phyloP scores from a whole-genome alignment of 2,888 invertebrate genomes.

The Drosophila recens region DNA sequence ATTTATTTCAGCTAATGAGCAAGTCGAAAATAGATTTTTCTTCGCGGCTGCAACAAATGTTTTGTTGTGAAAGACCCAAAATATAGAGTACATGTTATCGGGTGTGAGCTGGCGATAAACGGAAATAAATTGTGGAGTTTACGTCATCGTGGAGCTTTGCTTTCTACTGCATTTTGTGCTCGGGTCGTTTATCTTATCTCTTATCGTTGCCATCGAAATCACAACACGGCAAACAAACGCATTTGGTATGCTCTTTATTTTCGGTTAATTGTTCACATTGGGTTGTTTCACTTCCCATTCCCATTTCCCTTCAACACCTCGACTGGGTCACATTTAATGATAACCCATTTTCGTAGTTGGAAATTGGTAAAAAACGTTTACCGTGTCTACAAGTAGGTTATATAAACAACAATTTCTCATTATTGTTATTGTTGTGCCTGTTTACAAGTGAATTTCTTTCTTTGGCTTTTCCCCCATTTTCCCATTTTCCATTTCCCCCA shows the following conservation, averaged over 20 bases:
- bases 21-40: constrained; percentile 2
- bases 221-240: constrained; percentile 67
- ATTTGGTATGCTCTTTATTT: constrained; percentile 41
- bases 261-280: constrained; percentile 57
- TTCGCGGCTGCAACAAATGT: constrained; percentile 46
- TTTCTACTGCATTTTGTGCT: constrained; percentile 36
- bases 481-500: constrained; percentile 23
- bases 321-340: constrained; percentile 64
- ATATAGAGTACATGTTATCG: constrained; percentile 40
- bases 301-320: constrained; percentile 41
- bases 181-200: constrained; percentile 68
- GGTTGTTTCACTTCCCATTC: constrained; percentile 39
- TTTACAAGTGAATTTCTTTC: constrained; percentile 71
- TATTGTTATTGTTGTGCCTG: constrained; percentile 30
- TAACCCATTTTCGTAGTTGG: constrained; percentile 62
- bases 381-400: constrained; percentile 65
- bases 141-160: constrained; percentile 46
- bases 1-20: constrained; percentile 5
- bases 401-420: constrained; percentile 55
- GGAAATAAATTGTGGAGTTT: constrained; percentile 54
- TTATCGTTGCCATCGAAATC: constrained; percentile 63
- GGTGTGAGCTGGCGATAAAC: constrained; percentile 29
- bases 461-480: constrained; percentile 17
- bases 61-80: constrained; percentile 60
- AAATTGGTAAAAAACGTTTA: constrained; percentile 50